Conservation (phyloP, 2,797 vertebrate species). For the Pempheris klunzingeri region DNA sequence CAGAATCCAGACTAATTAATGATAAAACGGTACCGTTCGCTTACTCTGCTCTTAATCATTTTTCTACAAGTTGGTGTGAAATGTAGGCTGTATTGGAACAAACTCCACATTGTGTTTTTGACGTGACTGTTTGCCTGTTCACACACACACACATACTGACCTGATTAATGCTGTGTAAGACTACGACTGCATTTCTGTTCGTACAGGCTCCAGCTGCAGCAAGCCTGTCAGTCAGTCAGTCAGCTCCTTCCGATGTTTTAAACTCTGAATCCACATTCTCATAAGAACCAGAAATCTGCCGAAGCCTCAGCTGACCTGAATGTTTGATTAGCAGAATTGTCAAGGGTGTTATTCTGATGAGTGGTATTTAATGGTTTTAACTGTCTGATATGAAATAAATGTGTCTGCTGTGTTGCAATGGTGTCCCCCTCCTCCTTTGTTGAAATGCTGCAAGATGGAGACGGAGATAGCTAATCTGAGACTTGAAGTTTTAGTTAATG, state of each 20-base stretch:
- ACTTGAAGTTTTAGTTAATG: neutral
- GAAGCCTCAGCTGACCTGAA: neutral
- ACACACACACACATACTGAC: neutral
- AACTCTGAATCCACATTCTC: neutral
- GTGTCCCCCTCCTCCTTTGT: neutral
- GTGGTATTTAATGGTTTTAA: constrained; percentile 45
- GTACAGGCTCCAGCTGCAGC: constrained; percentile 3
- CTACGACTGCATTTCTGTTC: neutral
- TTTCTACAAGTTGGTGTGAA: neutral
- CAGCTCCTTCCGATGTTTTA: neutral
- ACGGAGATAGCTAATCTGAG: neutral
- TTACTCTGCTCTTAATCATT: neutral
- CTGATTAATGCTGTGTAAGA: neutral
- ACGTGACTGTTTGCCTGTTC: neutral
- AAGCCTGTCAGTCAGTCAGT: neutral
- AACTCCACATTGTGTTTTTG: neutral
- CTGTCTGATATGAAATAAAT: constrained; percentile 69
- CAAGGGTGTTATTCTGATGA: constrained; percentile 9
- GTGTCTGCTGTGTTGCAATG: constrained; percentile 3
- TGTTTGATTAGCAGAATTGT: neutral
- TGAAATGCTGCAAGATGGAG: constrained; percentile 32
- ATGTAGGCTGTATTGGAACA: constrained; percentile 6
- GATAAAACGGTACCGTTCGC: neutral
- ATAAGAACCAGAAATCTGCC: neutral
- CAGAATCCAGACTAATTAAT: neutral